These are phyloP conservation scores for Bombyx mandarina DNA, from an alignment of 1,140 invertebrate species.

Conservation along the genomic window DNA sequence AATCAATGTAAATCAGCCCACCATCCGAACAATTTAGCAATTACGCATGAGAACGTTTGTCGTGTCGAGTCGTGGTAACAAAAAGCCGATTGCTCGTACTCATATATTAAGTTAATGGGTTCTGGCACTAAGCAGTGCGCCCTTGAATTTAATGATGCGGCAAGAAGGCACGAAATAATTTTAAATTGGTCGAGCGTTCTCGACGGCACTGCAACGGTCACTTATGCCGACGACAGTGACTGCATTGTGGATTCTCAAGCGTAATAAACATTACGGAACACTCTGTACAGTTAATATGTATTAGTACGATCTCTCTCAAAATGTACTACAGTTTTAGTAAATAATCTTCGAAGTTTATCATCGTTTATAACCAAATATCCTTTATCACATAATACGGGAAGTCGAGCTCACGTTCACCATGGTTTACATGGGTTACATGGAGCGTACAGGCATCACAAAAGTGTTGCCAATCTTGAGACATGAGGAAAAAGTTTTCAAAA, in stretches of 20 bases:
- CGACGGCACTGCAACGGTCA: neutral
- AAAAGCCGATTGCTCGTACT: conserved; percentile 36
- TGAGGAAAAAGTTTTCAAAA: no score
- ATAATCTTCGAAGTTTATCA: no score
- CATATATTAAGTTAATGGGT: conserved; percentile 44
- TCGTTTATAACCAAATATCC: no score
- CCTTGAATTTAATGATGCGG: conserved; percentile 45
- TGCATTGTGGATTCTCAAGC: no score
- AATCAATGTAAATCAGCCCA: no score
- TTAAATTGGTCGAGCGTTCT: conserved; percentile 38
- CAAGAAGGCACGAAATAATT: conserved; percentile 38
- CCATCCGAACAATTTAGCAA: conserved; percentile 31
- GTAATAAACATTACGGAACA: neutral
- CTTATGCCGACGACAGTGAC: no score
- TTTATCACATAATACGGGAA: no score
- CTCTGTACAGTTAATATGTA: neutral
- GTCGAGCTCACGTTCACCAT: no score
- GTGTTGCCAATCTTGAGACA: neutral
- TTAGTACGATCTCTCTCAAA: neutral
- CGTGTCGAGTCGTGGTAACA: conserved; percentile 25
- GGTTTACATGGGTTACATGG: neutral
- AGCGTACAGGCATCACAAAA: neutral
- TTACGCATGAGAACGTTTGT: conserved; percentile 24
- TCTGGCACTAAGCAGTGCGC: conserved; percentile 35
- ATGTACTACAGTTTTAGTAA: neutral